A percentile compares a stretch with the other conserved stretches of the same genome.
Conservation (phyloP, 2,797 vertebrate species). For the Coccyzus lansbergi region DNA sequence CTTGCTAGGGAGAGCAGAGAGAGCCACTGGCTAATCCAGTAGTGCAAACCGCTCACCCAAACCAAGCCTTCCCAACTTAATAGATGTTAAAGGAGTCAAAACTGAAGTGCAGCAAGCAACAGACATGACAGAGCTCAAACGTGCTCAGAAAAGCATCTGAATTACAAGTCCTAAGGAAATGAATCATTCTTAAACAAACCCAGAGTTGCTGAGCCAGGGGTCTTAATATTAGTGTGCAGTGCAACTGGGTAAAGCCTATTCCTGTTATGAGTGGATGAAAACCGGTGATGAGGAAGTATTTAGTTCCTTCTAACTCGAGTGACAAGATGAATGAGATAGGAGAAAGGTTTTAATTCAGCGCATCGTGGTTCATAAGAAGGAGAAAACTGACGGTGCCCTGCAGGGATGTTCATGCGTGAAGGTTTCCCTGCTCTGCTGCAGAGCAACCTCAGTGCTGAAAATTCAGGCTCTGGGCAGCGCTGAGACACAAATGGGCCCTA, state of each 20-base stretch:
- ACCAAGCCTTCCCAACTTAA: neutral
- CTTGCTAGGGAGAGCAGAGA: neutral
- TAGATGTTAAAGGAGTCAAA: neutral
- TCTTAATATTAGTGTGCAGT: neutral
- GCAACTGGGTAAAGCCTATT: neutral
- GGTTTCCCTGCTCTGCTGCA: slow-evolving; percentile 13
- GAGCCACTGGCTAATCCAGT: neutral
- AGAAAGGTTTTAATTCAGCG: slow-evolving; percentile 36
- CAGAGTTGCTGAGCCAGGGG: neutral
- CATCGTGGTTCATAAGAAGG: neutral
- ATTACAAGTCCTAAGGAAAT: neutral
- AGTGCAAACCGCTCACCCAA: neutral
- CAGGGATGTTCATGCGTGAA: neutral
- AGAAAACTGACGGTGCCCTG: neutral
- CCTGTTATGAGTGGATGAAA: rapidly evolving
- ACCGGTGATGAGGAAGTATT: neutral
- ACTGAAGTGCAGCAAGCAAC: neutral
- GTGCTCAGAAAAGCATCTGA: neutral
- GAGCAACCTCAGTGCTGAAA: neutral
- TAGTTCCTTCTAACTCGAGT: neutral
- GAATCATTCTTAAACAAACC: neutral
- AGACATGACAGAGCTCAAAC: neutral
- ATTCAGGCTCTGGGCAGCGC: neutral
- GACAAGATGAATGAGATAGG: neutral
- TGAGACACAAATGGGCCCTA: neutral